Evolutionary conservation across 2,797 vertebrate species (phyloP), one percentile per base, ranked within the genome.

Genomic region (Hapalemur alaotrensis): DNA sequence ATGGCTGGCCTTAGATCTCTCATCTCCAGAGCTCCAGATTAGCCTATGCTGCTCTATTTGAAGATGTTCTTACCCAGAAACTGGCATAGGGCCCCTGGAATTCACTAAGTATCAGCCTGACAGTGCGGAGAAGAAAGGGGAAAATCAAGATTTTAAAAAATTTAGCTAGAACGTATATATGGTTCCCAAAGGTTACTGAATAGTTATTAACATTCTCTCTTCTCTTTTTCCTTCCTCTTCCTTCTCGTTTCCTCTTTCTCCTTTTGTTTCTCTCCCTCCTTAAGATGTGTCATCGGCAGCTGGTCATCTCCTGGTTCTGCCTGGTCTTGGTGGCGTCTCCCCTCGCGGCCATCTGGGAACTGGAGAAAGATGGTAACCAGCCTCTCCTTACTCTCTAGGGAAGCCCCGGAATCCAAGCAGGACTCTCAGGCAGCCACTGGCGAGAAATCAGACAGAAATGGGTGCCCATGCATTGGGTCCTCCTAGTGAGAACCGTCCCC

Each of bases 341-440:
- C 3, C 95, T 98, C 61, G n/a, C 97, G 95, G 98, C 98, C 0
- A 96, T 98, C 8, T 98, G 98, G 98, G 98, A 98, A 61, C 96
- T 99, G 89, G 91, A 96, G 89, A 98, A 99, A 94, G 97, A 99
- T 10, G 98, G 99, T 99, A 97, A 98, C 76, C 50, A 85, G 0
- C 35, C 48, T 95, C 73, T 23, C 4, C 13, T 95, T 48, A 17
- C 61, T 70, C 59, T 89, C 80, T 65, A 0, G 0, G 3, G 23
- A 67, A 67, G 35, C 11, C 12, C 38, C 3, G 1, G 38, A 7
- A 20, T 41, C 50, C 32, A 75, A 69, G 52, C 23, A 81, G 61
- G 17, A 30, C 23, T 84, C 41, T 43, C n/a, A 30, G 91, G 35
- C 25, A 25, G 10, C 12, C 22, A 20, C 57, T 41, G 23, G 1